Conservation (phyloP, 2,797 vertebrate species). For the Amniataba percoides region DNA sequence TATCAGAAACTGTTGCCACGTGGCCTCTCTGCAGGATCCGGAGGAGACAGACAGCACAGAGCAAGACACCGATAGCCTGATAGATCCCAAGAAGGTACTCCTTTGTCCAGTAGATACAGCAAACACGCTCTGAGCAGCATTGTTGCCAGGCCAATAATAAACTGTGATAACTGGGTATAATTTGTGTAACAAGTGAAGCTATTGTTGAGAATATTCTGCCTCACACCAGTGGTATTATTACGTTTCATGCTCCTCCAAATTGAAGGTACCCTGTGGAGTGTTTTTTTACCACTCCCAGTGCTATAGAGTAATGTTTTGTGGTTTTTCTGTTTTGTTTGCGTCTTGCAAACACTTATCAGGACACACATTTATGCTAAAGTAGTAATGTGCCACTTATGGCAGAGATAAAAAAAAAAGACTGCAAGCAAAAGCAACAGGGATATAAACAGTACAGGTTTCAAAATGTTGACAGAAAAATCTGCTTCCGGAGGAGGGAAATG, state of each 20-base stretch:
- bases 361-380: background rate
- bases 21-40: conserved; percentile 67
- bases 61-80: conserved; percentile 61
- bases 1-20: conserved; percentile 62
- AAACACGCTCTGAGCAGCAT: background rate
- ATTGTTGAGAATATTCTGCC: background rate
- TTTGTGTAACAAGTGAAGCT: background rate
- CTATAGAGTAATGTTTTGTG: background rate
- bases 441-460: background rate
- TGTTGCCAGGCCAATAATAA: background rate
- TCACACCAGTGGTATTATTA: background rate
- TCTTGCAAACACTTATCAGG: background rate
- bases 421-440: background rate
- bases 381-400: background rate
- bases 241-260: background rate
- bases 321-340: background rate
- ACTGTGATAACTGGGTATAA: background rate
- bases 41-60: conserved; percentile 63
- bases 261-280: no score
- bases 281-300: background rate
- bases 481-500: no score
- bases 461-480: no score
- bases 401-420: background rate
- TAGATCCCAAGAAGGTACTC: conserved; percentile 69
- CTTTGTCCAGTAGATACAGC: conserved; percentile 28